Conservation (phyloP, 2,113 vertebrate genomes). For the Elgaria multicarinata region DNA sequence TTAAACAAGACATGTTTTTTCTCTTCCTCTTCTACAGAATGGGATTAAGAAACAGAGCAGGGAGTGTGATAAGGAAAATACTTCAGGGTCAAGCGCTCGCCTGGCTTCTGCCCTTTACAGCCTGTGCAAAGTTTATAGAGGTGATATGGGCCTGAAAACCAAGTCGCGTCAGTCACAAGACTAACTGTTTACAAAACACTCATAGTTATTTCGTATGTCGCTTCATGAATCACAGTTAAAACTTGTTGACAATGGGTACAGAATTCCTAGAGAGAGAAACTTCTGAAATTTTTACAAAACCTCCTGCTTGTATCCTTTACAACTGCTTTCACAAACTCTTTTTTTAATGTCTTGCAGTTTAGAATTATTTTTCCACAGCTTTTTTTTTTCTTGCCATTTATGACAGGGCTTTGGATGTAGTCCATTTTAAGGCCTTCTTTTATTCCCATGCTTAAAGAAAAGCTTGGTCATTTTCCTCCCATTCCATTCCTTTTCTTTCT, state of each 20-base stretch:
- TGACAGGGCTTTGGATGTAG: not conserved
- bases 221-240: not conserved
- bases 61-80: constrained; percentile 43
- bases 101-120: constrained; percentile 33
- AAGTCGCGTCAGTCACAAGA: constrained; percentile 24
- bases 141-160: not conserved
- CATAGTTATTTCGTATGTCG: constrained; percentile 3
- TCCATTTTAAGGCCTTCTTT: not conserved
- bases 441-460: not conserved
- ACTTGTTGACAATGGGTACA: not conserved
- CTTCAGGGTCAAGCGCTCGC: not conserved
- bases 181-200: constrained; percentile 34
- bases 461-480: not conserved
- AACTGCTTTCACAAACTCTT: not conserved
- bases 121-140: constrained; percentile 34
- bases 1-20: constrained; percentile 60
- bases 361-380: not conserved
- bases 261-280: constrained; percentile 6
- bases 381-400: not conserved
- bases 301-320: not conserved
- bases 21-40: constrained; percentile 38
- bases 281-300: not conserved
- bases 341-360: not conserved
- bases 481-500: no score
- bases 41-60: constrained; percentile 53